phyloP scores from a whole-genome alignment of 2,888 invertebrate species.

The Hemaris fuciformis region DNA sequence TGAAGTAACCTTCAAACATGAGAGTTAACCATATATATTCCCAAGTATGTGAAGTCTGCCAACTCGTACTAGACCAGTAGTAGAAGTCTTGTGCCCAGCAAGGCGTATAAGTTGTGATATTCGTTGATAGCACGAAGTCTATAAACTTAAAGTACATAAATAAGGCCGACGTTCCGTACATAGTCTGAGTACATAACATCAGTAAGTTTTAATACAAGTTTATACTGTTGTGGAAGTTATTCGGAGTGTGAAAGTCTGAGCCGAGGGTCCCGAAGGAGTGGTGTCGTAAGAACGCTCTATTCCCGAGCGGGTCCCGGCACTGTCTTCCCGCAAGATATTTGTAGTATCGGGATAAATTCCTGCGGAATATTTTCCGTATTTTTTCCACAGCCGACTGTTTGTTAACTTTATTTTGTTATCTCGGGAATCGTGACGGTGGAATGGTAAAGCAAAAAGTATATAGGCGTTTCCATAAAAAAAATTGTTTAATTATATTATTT shows the following conservation, averaged over 20 bases:
- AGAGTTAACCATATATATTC: not conserved
- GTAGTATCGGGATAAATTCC: not conserved
- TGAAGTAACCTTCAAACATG: not conserved
- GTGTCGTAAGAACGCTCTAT: not conserved
- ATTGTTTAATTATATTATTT: no score
- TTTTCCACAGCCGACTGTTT: not conserved
- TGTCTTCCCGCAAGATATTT: slow-evolving; percentile 3
- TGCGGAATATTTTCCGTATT: not conserved
- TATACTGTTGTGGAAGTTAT: slow-evolving; percentile 1
- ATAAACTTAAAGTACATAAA: not conserved
- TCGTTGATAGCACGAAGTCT: no score
- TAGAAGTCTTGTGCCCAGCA: no score
- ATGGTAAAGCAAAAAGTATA: not conserved
- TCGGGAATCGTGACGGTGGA: not conserved
- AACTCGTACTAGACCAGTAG: no score
- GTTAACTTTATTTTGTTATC: not conserved
- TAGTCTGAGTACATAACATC: not conserved
- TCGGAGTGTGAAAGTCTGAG: not conserved
- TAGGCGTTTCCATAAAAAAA: no score
- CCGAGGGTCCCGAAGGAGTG: not conserved
- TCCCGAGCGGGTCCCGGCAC: not conserved
- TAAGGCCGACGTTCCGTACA: not conserved
- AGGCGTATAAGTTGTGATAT: not conserved
- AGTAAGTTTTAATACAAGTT: slow-evolving; percentile 2
- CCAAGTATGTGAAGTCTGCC: no score